Conservation (phyloP, 2,888 invertebrate genomes). For the Hydrotaea cyrtoneurina region DNA sequence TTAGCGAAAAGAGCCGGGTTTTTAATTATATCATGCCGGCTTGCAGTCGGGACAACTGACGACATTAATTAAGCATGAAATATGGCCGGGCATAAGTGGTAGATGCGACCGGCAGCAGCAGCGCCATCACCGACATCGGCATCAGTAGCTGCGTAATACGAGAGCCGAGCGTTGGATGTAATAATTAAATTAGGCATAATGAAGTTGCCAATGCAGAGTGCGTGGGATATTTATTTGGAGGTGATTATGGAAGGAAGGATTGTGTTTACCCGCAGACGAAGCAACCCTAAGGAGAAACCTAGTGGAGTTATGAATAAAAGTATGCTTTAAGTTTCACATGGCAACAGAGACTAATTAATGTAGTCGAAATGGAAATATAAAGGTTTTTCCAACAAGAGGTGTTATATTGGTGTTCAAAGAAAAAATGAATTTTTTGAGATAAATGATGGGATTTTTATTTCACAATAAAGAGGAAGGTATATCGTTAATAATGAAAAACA, state of each 20-base stretch:
- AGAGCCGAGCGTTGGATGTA: neutral
- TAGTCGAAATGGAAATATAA: too few species aligned
- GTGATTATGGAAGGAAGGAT: neutral
- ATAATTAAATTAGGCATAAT: slow-evolving; percentile 3
- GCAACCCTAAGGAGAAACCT: neutral
- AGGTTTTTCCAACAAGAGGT: too few species aligned
- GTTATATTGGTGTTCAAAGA: too few species aligned
- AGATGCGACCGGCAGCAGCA: neutral
- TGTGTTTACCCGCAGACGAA: neutral
- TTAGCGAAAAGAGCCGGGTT: neutral
- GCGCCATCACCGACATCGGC: neutral
- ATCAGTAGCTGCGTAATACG: neutral
- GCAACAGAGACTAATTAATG: too few species aligned
- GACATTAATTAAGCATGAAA: slow-evolving; percentile 35
- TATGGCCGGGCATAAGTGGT: neutral
- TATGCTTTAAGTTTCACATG: too few species aligned
- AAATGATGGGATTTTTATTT: too few species aligned
- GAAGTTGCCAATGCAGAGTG: neutral
- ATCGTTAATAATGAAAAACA: too few species aligned
- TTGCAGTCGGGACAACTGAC: neutral
- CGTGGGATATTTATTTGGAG: neutral
- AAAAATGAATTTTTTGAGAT: too few species aligned
- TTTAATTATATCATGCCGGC: slow-evolving; percentile 8
- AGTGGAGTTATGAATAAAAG: too few species aligned
- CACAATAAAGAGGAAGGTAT: too few species aligned